Base-by-base conservation (phyloP, 2,113 vertebrate genomes). In the Daubentonia madagascariensis region DNA sequence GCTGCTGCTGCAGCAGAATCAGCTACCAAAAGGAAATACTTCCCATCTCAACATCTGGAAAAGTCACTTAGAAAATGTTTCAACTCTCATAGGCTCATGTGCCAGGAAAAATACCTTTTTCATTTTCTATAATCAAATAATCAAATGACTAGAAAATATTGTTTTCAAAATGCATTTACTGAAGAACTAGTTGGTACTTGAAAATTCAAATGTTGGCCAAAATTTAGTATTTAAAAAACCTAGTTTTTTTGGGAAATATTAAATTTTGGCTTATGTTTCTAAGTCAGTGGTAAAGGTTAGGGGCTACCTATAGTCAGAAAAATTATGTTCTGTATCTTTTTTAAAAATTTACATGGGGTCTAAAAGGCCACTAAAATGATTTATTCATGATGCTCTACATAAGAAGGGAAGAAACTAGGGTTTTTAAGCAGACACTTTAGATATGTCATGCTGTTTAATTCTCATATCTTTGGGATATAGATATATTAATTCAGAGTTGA, bases 61-160 rank as follows among this genome's bases (percentile, higher is more conserved):
- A 96, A 93, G 25, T 85, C 79, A 10, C 80, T 93, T 48, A 65
- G 43, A 85, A 95, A 85, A 57, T 37, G 12, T 72, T 81, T 86
- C 70, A 81, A 50, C 5, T 8, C 8, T 65, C 48, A 4, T 37
- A 32, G 57, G 85, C 8, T 59, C 61, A 4, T 45, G 35, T 72
- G 91, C 96, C 48, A 68, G 50, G 54, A 94, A 94, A 79, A 96
- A 91, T 72, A 96, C 76, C 54, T 95, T 94, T 89, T 97, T 89
- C 12, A 73, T 85, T 86, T 70, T 97, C 94, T 35, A 94, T n/a
- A 88, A 14, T 76, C 85, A 76, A 86, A 59, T 43, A 94, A 59
- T 79, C 93, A 61, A 86, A 50, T 32, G 40, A 96, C 70, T 48
- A 84, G 63, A 85, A 92, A 97, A 90, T 85, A 95, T 57, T 96